Base-by-base conservation (phyloP, 2,113 vertebrate genomes). In the Siphamia tubifer region DNA sequence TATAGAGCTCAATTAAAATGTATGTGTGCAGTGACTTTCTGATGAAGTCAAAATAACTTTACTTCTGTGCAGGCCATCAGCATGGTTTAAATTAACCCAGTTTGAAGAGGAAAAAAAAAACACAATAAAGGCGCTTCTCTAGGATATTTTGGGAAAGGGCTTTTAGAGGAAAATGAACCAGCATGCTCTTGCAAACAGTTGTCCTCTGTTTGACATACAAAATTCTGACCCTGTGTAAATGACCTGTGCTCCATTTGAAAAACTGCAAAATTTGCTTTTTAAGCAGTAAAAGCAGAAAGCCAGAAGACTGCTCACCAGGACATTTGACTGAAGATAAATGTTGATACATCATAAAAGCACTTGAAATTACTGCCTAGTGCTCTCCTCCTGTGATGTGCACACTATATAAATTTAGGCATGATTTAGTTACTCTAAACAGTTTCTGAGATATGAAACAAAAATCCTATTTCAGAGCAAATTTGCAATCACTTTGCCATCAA, bases 401-500 rank as follows among this genome's bases (percentile, higher is more conserved):
- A 19, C 20, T 32, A 11, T 31, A 35, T 45, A 25, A 15, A 69
- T 40, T 24, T 47, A 25, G 11, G 6, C 8, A 15, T 34, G 13
- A 54, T 60, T 73, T 48, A 34, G 42, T 53, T 54, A 23, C 44
- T 74, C n/a, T 54, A 60, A 64, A 61, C 30, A 4, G 38, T 60
- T 70, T 70, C 32, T 12, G 12, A 64, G 44, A 77, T 70, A 27
- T 54, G 52, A 77, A 38, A 35, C 34, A 36, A 51, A 76, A 74
- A 64, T 44, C 24, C 17, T 8, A 34, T 79, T 74, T 57, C 52
- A 61, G 21, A 70, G 56, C 53, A 61, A 53, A 65, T 80, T 77
- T 69, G 63, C 72, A 63, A 57, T 67, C 44, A 55, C 68, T 61
- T 57, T 52, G 58, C 58, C 16, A 69, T 78, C 57, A 75, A 62